Conservation (phyloP, 2,888 invertebrate species). For the Cordylochernes scorpioides region DNA sequence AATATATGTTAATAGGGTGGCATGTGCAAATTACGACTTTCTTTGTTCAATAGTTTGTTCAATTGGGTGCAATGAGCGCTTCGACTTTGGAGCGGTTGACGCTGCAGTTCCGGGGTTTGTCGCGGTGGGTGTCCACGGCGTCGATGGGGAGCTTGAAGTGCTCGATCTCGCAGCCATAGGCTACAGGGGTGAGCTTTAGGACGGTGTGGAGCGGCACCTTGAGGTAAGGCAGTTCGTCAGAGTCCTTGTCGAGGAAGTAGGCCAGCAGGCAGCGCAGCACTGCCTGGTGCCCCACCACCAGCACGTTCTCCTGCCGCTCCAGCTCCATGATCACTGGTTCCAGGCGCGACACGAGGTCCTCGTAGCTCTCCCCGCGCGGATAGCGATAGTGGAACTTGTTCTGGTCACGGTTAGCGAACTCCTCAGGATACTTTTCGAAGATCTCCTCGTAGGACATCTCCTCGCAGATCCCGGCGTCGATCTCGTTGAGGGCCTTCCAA, state of each 20-base stretch:
- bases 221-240: slow-evolving; percentile 62
- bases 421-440: slow-evolving; percentile 61
- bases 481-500: slow-evolving; percentile 96
- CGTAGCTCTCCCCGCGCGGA: slow-evolving; percentile 39
- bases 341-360: slow-evolving; percentile 69
- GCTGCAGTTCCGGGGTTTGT: slow-evolving; percentile 37
- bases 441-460: slow-evolving; percentile 81
- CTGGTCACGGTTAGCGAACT: slow-evolving; percentile 68
- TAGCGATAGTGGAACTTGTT: slow-evolving; percentile 50
- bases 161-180: slow-evolving; percentile 67
- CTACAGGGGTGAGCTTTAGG: slow-evolving; percentile 59
- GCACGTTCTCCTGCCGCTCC: slow-evolving; percentile 49
- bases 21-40: no score
- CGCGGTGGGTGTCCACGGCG: slow-evolving; percentile 67
- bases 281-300: slow-evolving; percentile 72
- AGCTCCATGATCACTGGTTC: slow-evolving; percentile 77
- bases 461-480: slow-evolving; percentile 93
- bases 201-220: slow-evolving; percentile 63
- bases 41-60: no score
- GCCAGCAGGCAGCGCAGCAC: slow-evolving; percentile 62
- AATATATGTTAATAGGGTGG: no score
- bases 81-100: no score
- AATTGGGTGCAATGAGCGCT: no score
- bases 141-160: slow-evolving; percentile 56
- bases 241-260: slow-evolving; percentile 61